A percentile compares a stretch with the other conserved stretches of the same genome.
These are phyloP conservation scores for Cataglyphis altisquamis DNA, from an alignment of 2,888 invertebrate genomes.

Conservation along the genomic window DNA sequence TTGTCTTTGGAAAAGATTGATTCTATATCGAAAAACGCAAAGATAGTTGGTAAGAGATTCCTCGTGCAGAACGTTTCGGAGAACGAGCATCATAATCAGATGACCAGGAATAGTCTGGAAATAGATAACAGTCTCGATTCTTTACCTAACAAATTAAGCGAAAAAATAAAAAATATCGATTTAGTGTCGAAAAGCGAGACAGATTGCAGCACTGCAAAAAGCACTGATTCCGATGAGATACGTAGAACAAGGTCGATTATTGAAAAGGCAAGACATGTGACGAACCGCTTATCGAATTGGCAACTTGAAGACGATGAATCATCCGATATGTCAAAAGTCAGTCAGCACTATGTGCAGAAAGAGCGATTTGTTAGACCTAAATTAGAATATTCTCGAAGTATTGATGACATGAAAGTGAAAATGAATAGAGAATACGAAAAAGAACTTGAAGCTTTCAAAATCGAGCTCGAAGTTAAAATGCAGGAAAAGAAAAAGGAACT, in stretches of 20 bases:
- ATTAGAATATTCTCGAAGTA: slow-evolving; percentile 87
- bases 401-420: slow-evolving; percentile 82
- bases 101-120: slow-evolving; percentile 69
- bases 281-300: slow-evolving; percentile 45
- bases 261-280: slow-evolving; percentile 75
- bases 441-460: slow-evolving; percentile 87
- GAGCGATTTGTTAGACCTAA: slow-evolving; percentile 70
- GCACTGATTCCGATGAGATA: slow-evolving; percentile 77
- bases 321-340: slow-evolving; percentile 49
- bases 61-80: slow-evolving; percentile 83
- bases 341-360: slow-evolving; percentile 57
- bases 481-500: slow-evolving; percentile 84
- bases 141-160: slow-evolving; percentile 75
- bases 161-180: slow-evolving; percentile 82
- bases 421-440: slow-evolving; percentile 85
- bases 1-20: slow-evolving; percentile 54
- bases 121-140: slow-evolving; percentile 66
- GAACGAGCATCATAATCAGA: slow-evolving; percentile 81
- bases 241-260: slow-evolving; percentile 77
- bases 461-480: slow-evolving; percentile 88
- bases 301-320: slow-evolving; percentile 63
- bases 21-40: slow-evolving; percentile 61
- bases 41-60: slow-evolving; percentile 81
- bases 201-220: slow-evolving; percentile 73
- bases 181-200: slow-evolving; percentile 81